A percentile compares a stretch with the other conserved stretches of the same genome.
Evolutionary conservation across 2,113 vertebrate genomes (phyloP).

Genomic region (Scomber colias): DNA sequence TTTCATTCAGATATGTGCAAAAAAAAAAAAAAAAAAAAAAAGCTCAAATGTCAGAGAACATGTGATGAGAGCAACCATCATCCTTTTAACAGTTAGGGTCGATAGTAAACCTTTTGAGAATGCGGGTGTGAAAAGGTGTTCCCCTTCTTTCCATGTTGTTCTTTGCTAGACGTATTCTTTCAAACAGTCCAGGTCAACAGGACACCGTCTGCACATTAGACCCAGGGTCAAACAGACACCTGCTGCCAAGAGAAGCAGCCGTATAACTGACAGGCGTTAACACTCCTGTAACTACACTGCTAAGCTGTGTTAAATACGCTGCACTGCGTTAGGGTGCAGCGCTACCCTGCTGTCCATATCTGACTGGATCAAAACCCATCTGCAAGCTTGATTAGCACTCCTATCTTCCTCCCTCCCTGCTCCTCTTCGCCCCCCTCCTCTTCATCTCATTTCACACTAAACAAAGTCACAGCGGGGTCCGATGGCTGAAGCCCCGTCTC

Average conservation of each 20-base stretch:
- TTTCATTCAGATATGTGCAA: not conserved
- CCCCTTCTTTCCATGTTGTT: slow-evolving; percentile 39
- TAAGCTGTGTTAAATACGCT: slow-evolving; percentile 78
- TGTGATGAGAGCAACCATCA: slow-evolving; percentile 34
- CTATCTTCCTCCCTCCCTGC: slow-evolving; percentile 30
- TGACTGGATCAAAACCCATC: slow-evolving; percentile 38
- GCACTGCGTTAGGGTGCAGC: slow-evolving; percentile 57
- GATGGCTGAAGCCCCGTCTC: slow-evolving; percentile 52
- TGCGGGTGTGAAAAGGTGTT: slow-evolving; percentile 35
- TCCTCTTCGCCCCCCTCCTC: slow-evolving; percentile 50
- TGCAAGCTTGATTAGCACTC: slow-evolving; percentile 60
- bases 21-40: not conserved
- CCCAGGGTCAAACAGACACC: slow-evolving; percentile 74
- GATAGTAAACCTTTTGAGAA: slow-evolving; percentile 47
- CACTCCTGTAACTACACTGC: slow-evolving; percentile 77
- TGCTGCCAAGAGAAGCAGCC: slow-evolving; percentile 60
- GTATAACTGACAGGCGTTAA: slow-evolving; percentile 81
- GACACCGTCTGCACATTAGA: slow-evolving; percentile 60
- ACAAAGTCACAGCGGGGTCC: slow-evolving; percentile 72
- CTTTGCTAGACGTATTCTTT: not conserved
- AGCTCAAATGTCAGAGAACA: slow-evolving; percentile 17
- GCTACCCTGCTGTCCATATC: slow-evolving; percentile 42
- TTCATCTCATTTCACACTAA: slow-evolving; percentile 77
- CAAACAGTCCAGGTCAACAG: slow-evolving; percentile 63
- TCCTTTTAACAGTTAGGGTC: slow-evolving; percentile 35